Evolutionary conservation across 2,797 vertebrate genomes (phyloP).

Genomic region (Sebastes ruberrimus): DNA sequence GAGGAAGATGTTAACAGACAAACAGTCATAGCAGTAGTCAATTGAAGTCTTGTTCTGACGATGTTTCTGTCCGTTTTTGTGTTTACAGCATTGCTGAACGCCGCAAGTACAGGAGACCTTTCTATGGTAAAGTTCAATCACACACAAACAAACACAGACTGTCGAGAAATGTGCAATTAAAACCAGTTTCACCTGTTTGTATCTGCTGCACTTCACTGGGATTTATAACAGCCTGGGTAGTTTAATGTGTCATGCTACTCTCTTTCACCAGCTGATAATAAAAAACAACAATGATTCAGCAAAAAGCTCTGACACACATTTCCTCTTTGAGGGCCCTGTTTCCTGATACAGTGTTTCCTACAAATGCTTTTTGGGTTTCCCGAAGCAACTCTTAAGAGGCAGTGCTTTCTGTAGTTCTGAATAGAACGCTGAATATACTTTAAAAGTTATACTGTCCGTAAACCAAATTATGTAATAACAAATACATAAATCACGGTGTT

Average conservation of each 20-base stretch:
- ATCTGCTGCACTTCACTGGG: not conserved
- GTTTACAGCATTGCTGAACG: conserved; percentile 77
- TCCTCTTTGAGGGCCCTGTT: not conserved
- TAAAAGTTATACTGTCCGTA: not conserved
- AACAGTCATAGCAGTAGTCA: not conserved
- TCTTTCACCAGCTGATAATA: not conserved
- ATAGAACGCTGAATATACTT: not conserved
- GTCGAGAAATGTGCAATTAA: fast-evolving
- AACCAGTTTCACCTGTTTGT: not conserved
- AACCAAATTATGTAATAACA: not conserved
- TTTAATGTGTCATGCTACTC: not conserved
- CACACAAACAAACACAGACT: not conserved
- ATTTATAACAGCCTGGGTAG: not conserved
- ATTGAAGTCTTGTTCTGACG: too few species aligned
- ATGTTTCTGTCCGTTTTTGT: conserved; percentile 3
- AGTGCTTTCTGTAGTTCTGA: too few species aligned
- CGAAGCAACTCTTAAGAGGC: not conserved
- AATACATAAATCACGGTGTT: not conserved
- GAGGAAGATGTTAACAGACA: not conserved
- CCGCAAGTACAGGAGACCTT: conserved; percentile 77
- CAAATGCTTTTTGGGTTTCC: not conserved
- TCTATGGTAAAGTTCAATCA: conserved; percentile 53
- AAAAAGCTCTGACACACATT: not conserved
- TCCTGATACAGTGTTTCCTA: not conserved
- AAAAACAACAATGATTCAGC: not conserved